A percentile compares a stretch with the other conserved stretches of the same genome.
Conservation (phyloP, 2,888 invertebrate species). For the Drosophila parthenogenetica region DNA sequence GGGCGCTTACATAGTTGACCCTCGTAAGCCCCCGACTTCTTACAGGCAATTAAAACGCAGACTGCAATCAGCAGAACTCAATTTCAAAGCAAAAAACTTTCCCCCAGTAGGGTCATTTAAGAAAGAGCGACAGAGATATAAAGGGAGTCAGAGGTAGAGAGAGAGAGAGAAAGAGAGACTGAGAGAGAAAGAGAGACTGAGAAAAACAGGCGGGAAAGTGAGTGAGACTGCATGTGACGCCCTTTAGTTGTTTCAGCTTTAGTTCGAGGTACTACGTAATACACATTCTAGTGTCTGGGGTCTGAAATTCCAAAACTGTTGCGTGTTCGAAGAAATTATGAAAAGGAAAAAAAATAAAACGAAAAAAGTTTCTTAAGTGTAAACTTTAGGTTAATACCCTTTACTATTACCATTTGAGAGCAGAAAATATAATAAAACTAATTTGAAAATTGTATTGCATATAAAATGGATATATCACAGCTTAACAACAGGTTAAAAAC, state of each 20-base stretch:
- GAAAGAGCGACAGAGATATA: background rate
- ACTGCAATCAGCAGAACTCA: slow-evolving; percentile 31
- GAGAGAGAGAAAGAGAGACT: background rate
- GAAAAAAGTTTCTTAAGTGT: background rate
- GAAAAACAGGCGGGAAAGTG: slow-evolving; percentile 1
- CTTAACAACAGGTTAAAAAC: too few species aligned
- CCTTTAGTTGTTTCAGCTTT: slow-evolving; percentile 20
- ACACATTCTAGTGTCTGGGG: slow-evolving; percentile 53
- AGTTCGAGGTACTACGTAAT: slow-evolving; percentile 35
- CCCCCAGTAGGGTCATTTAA: background rate
- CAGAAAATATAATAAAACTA: too few species aligned
- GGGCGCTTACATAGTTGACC: slow-evolving; percentile 39
- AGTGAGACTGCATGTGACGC: slow-evolving; percentile 9
- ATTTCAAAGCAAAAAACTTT: slow-evolving; percentile 16
- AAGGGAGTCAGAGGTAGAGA: background rate
- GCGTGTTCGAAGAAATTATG: slow-evolving; percentile 35
- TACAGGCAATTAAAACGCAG: slow-evolving; percentile 47
- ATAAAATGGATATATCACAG: too few species aligned
- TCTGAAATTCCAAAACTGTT: slow-evolving; percentile 31
- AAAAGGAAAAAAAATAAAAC: background rate
- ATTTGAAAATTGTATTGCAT: too few species aligned
- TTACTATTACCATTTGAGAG: background rate
- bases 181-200: background rate
- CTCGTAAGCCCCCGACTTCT: slow-evolving; percentile 29
- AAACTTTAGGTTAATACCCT: background rate